These are phyloP conservation scores for Muschampia staudingeri DNA, from an alignment of 2,888 invertebrate genomes.

Conservation along the genomic window DNA sequence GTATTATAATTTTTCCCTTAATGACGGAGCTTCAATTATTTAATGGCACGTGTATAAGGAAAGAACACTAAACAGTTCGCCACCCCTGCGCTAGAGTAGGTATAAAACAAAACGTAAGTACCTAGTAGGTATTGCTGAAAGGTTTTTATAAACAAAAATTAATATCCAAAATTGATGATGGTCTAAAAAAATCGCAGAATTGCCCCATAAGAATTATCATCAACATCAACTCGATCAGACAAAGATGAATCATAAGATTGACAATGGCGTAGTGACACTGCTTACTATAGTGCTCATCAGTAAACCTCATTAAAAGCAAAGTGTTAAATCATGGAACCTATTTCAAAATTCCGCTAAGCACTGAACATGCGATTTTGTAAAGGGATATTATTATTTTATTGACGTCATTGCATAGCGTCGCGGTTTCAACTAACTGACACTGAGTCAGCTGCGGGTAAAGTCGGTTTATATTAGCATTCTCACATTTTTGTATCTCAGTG, in stretches of 20 bases:
- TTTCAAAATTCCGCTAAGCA: conserved; percentile 74
- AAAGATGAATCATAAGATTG: not conserved
- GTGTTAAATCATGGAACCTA: conserved; percentile 36
- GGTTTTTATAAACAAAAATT: no score
- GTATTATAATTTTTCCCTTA: no score
- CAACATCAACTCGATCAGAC: not conserved
- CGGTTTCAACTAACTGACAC: conserved; percentile 68
- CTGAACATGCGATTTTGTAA: conserved; percentile 66
- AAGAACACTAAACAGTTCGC: no score
- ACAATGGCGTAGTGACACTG: not conserved
- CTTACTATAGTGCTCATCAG: no score
- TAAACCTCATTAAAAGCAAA: not conserved
- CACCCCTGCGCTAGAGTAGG: no score
- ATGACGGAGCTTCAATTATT: no score
- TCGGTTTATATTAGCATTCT: conserved; percentile 79
- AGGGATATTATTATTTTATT: conserved; percentile 71
- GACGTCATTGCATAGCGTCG: conserved; percentile 76
- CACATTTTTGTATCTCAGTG: conserved; percentile 73
- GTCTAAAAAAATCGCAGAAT: no score
- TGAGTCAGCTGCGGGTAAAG: conserved; percentile 75
- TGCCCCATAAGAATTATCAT: no score
- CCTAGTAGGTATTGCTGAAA: no score
- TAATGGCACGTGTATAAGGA: no score
- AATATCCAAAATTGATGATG: no score
- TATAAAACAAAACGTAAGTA: no score